Conservation (phyloP, 2,113 vertebrate species). For the Manacus vitellinus region DNA sequence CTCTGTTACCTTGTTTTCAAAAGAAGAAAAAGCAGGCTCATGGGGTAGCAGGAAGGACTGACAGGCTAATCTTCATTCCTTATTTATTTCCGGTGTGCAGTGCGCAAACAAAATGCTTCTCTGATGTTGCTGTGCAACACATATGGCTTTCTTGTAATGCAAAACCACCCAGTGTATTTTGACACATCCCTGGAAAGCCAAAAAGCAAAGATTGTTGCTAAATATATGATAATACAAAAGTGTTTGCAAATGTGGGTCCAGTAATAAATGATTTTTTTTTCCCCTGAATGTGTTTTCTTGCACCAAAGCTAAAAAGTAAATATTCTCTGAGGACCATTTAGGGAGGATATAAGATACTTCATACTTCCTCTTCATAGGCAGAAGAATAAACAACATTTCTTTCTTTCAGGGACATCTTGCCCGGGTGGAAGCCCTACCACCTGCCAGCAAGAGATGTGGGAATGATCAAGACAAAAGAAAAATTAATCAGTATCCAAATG, state of each 20-base stretch:
- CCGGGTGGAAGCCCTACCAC: neutral
- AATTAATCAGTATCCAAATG: neutral
- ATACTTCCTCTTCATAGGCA: neutral
- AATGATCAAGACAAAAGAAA: neutral
- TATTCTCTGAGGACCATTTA: neutral
- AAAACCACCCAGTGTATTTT: neutral
- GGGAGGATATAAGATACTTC: neutral
- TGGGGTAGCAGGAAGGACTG: neutral
- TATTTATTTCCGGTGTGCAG: neutral
- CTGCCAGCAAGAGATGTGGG: neutral
- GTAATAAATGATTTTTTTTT: neutral
- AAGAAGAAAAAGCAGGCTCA: neutral
- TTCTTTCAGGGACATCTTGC: neutral
- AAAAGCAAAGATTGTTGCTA: neutral
- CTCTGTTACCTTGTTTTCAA: neutral
- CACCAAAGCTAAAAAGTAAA: neutral
- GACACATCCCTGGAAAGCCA: neutral
- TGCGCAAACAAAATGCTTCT: fast-evolving
- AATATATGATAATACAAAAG: neutral
- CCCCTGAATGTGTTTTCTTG: neutral
- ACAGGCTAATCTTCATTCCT: neutral
- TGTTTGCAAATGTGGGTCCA: neutral
- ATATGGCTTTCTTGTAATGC: neutral
- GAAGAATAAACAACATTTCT: neutral
- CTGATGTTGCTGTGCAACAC: neutral